Evolutionary conservation across 2,888 invertebrate genomes (phyloP).

Genomic region (Notodonta dromedarius): DNA sequence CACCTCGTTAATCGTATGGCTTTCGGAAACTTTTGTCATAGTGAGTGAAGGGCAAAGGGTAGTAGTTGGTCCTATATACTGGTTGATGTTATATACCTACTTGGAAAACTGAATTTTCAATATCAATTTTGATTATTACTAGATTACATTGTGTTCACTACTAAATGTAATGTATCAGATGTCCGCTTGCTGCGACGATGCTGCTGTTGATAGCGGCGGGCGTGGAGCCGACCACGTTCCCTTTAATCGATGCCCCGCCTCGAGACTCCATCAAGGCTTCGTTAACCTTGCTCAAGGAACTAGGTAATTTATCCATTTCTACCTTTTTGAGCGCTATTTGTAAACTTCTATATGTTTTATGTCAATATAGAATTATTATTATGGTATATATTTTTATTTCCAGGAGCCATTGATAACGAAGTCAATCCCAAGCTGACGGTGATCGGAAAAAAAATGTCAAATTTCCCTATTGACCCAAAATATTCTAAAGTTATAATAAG

Average conservation of each 20-base stretch:
- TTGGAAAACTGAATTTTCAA: no score
- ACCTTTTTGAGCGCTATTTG: no score
- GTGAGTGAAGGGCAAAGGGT: no score
- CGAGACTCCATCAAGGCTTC: slow-evolving; percentile 87
- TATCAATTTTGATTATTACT: no score
- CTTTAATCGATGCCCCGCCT: slow-evolving; percentile 95
- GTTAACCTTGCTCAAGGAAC: slow-evolving; percentile 85
- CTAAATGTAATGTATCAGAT: slow-evolving; percentile 48
- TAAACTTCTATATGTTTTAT: no score
- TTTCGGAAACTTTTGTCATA: no score
- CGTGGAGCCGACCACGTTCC: slow-evolving; percentile 92
- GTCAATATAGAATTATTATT: neutral
- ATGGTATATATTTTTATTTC: slow-evolving; percentile 17
- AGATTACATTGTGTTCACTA: no score
- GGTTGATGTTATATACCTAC: no score
- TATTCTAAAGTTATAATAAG: slow-evolving; percentile 92
- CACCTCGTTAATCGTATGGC: no score
- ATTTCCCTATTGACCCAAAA: slow-evolving; percentile 96
- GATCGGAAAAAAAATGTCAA: slow-evolving; percentile 93
- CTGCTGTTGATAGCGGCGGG: slow-evolving; percentile 94
- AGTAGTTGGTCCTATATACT: no score
- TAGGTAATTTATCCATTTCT: slow-evolving; percentile 67
- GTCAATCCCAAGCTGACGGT: slow-evolving; percentile 88
- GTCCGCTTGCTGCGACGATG: slow-evolving; percentile 87
- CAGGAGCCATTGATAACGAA: slow-evolving; percentile 86